phyloP scores from a whole-genome alignment of 2,797 vertebrate species.

The Octomys mimax region DNA sequence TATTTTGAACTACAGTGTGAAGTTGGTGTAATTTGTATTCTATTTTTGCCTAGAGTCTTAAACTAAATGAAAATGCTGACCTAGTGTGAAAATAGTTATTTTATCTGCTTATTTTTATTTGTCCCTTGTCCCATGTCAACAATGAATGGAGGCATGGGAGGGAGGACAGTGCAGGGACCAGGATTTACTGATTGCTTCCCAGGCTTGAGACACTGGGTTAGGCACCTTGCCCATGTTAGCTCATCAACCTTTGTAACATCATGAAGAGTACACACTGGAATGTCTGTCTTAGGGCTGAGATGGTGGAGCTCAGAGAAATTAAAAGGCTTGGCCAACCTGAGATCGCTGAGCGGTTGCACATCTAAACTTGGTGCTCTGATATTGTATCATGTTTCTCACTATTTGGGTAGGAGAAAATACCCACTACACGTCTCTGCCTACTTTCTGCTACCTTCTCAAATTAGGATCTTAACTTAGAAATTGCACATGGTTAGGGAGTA shows the following conservation, averaged over 20 bases:
- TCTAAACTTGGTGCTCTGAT: constrained; percentile 30
- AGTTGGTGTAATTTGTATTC: constrained; percentile 54
- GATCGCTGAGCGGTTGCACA: background rate
- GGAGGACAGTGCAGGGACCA: background rate
- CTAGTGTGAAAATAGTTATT: background rate
- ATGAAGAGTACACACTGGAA: background rate
- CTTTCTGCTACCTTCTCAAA: background rate
- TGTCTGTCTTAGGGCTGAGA: background rate
- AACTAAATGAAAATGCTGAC: constrained; percentile 57
- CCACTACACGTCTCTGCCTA: background rate
- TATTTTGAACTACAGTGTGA: constrained; percentile 60
- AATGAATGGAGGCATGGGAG: background rate
- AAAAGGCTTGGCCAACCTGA: constrained; percentile 12
- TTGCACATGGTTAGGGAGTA: background rate
- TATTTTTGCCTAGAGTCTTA: constrained; percentile 38
- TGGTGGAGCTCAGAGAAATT: background rate
- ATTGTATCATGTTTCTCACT: background rate
- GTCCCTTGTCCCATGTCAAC: background rate
- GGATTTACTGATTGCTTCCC: background rate
- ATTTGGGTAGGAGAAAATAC: background rate
- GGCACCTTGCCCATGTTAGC: background rate
- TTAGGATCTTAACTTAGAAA: background rate
- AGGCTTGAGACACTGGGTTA: background rate
- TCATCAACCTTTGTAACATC: background rate
- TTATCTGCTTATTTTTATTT: background rate